Percentiles rank a stretch among this genome's conserved stretches.
Evolutionary conservation across 64 coral and sea anemone species (phyloP).

Genomic region (Pachyseris speciosa): DNA sequence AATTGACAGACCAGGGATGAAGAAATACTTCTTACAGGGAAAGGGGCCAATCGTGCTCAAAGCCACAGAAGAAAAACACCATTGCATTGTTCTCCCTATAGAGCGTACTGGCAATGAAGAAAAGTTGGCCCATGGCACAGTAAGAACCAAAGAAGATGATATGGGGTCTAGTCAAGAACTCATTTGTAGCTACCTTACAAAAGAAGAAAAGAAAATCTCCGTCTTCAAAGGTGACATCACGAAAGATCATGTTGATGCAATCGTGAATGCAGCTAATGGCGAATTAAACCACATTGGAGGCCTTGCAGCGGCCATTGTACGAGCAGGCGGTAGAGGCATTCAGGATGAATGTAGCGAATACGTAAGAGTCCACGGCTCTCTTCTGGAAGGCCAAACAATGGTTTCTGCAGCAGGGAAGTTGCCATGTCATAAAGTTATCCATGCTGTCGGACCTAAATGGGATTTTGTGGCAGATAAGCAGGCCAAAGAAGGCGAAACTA

Average conservation of each 20-base stretch:
- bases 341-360: conserved; percentile 56
- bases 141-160: not conserved
- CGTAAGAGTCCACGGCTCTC: not conserved
- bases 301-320: conserved; percentile 55
- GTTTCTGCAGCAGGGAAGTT: conserved; percentile 14
- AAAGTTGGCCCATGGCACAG: not conserved
- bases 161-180: not conserved
- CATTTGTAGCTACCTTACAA: conserved; percentile 41
- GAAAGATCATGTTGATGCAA: conserved; percentile 63
- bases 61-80: not conserved
- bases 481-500: not conserved
- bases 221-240: conserved; percentile 71
- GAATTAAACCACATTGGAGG: conserved; percentile 44
- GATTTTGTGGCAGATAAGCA: not conserved
- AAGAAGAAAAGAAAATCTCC: conserved; percentile 29
- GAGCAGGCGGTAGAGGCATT: conserved; percentile 62
- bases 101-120: not conserved
- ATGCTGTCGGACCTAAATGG: conserved; percentile 75
- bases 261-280: conserved; percentile 73
- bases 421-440: conserved; percentile 65
- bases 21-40: not conserved
- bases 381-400: conserved; percentile 28
- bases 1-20: conserved; percentile 50
- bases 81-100: not conserved
- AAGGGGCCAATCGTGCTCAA: conserved; percentile 14